Evolutionary conservation across 2,113 vertebrate genomes (phyloP).

Genomic region (Madoqua kirkii): DNA sequence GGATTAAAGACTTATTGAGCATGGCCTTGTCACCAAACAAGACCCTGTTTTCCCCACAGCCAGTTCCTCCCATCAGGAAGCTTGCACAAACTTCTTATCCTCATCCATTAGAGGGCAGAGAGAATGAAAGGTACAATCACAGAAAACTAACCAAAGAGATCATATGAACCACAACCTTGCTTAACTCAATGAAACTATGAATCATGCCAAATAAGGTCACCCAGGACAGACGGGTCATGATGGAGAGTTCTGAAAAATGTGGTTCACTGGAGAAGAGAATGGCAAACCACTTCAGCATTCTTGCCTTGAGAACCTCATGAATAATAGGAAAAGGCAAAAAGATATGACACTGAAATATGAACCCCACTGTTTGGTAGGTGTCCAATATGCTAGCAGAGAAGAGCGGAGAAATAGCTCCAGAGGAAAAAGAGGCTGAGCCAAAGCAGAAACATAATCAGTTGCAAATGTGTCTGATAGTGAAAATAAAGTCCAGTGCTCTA

Average conservation of each 20-base stretch:
- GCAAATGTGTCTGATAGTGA: background rate
- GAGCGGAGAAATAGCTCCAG: accelerated
- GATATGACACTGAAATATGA: background rate
- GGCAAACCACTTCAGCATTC: background rate
- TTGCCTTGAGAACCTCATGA: background rate
- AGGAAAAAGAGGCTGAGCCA: background rate
- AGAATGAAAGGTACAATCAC: background rate
- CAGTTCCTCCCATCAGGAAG: background rate
- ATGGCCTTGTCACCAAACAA: background rate
- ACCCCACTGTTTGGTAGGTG: background rate
- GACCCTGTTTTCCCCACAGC: background rate
- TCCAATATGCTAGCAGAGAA: background rate
- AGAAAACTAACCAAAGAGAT: background rate
- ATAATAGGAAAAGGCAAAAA: background rate
- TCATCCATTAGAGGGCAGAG: background rate
- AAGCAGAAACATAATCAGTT: background rate
- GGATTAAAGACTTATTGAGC: background rate
- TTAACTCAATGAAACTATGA: background rate
- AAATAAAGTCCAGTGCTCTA: background rate
- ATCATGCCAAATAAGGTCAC: background rate
- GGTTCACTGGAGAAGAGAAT: background rate
- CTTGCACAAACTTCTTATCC: background rate
- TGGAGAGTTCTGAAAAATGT: background rate
- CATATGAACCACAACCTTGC: background rate
- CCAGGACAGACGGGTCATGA: background rate